phyloP scores from a whole-genome alignment of 2,113 vertebrate genomes.

The Triplophysa dalaica region DNA sequence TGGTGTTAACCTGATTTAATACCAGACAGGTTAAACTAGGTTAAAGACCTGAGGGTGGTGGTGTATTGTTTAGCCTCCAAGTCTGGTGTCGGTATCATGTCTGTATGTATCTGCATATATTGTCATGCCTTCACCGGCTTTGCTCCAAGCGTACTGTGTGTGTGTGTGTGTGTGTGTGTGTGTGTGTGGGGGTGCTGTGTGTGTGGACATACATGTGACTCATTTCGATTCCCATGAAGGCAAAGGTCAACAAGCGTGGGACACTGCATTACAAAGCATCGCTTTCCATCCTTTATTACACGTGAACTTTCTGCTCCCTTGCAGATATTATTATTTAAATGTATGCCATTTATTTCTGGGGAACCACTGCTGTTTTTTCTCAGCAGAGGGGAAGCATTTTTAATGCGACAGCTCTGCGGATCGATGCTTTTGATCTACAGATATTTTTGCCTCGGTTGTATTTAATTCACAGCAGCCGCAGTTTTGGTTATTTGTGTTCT shows the following conservation, averaged over 20 bases:
- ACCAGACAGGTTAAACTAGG: constrained; percentile 35
- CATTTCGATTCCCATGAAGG: constrained; percentile 54
- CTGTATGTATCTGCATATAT: constrained; percentile 19
- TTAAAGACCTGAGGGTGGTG: constrained; percentile 17
- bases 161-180: background rate
- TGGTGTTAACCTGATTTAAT: background rate
- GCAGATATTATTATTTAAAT: constrained; percentile 62
- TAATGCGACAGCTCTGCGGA: constrained; percentile 9
- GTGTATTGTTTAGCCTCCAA: constrained; percentile 10
- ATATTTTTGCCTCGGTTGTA: background rate
- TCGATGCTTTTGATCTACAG: constrained; percentile 16
- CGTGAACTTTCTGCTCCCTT: constrained; percentile 55
- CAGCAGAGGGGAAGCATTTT: background rate
- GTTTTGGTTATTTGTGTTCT: background rate
- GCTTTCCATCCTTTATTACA: constrained; percentile 58
- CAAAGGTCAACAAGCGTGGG: constrained; percentile 61
- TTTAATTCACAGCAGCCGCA: background rate
- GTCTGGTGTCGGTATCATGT: constrained; percentile 16
- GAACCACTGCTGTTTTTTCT: constrained; percentile 20
- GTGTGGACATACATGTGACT: constrained; percentile 7
- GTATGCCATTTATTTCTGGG: constrained; percentile 50
- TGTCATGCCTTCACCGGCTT: constrained; percentile 5
- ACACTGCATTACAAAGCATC: constrained; percentile 50
- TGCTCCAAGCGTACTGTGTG: background rate
- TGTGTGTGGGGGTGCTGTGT: background rate